Base-by-base conservation (phyloP, 2,888 invertebrate genomes). In the Trichacis sp. region DNA sequence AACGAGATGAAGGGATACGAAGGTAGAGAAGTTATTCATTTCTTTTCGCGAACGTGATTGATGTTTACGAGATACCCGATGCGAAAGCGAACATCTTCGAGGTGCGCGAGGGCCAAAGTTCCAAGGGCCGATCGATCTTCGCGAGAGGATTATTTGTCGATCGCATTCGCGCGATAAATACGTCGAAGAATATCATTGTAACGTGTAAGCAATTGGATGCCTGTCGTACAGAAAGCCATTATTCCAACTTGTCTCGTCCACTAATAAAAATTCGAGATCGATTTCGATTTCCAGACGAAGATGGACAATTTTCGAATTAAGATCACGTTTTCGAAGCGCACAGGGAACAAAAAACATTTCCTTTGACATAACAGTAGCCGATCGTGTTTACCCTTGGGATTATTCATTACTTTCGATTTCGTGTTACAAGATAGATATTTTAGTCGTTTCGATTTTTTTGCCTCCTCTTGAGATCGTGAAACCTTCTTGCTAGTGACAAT, bases 211-310 rank as follows among this genome's bases (percentile, higher is more conserved):
- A 19, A 49, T 49, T 38, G 36, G 49, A 49, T 51, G 43, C 15
- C 30, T 43, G 43, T 52, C 52, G 24, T 46, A 6, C 17, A 53
- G 43, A 53, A 30, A 33, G 33, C 38, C 18, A 54, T 43, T 58
- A 57, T 66, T 66, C 58, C 43, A 33, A 30, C 36, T 40, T 42
- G 57, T 61, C 47, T 55, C 33, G 18, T 14, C 20, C 24, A 6
- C 15, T 11, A n/a, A 33, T 47, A 61, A 51, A 55, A 51, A 62
- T 58, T 48, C 47, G 51, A 54, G 46, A 15, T 29, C 62, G 47
- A 66, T 66, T 66, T 59, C n/a, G n/a, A n/a, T n/a, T n/a, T n/a
- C n/a, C n/a, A n/a, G n/a, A n/a, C n/a, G n/a, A n/a, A n/a, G n/a
- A n/a, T n/a, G n/a, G n/a, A n/a, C n/a, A n/a, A n/a, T n/a, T n/a